These are phyloP conservation scores for Popillia japonica DNA, from an alignment of 1,140 invertebrate genomes.

Conservation along the genomic window DNA sequence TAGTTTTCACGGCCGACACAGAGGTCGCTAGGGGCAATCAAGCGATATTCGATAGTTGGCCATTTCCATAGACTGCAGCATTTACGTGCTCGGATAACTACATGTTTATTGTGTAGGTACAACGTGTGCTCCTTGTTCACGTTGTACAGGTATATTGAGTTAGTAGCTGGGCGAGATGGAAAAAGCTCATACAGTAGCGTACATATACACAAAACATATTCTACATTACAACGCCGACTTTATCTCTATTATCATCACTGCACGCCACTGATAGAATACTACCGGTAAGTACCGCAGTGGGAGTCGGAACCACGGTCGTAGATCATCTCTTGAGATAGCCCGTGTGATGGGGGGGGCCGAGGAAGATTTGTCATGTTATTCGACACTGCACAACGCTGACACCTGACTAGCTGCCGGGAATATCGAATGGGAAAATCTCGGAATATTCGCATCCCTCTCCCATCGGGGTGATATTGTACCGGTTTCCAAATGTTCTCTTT, in stretches of 20 bases:
- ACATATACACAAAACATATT: no score
- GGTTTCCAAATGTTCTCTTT: background rate
- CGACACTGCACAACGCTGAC: conserved; percentile 13
- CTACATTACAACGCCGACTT: no score
- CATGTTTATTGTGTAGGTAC: background rate
- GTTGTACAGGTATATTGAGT: background rate
- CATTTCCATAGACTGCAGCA: background rate
- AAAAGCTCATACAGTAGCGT: no score
- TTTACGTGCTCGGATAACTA: background rate
- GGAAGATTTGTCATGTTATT: conserved; percentile 32
- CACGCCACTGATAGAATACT: background rate
- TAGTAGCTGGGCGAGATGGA: background rate
- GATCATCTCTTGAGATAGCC: conserved; percentile 8
- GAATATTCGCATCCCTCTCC: background rate
- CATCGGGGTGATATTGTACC: background rate
- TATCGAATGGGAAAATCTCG: conserved; percentile 4
- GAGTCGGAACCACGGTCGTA: background rate
- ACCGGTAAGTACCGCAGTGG: conserved; percentile 18
- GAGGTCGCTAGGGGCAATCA: background rate
- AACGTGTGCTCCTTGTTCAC: background rate
- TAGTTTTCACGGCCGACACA: background rate
- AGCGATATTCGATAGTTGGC: background rate
- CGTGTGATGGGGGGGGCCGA: background rate
- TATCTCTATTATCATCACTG: no score
- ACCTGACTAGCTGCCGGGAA: conserved; percentile 22